Evolutionary conservation across 2,797 vertebrate genomes (phyloP).

Genomic region (Enteromius unitaeniatus): DNA sequence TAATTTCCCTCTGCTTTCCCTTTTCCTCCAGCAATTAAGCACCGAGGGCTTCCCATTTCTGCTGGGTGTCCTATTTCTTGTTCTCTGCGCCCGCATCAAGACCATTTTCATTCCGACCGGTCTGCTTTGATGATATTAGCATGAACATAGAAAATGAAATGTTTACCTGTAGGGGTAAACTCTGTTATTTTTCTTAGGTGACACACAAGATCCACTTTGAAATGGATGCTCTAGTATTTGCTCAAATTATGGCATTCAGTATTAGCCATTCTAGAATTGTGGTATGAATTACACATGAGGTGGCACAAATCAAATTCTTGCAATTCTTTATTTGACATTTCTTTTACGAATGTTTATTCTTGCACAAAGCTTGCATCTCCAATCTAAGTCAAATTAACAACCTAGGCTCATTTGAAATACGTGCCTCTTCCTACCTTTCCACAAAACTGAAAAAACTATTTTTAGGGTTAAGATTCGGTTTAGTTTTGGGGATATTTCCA

Average conservation of each 20-base stretch:
- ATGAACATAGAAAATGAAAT: slow-evolving; percentile 8
- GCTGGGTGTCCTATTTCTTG: slow-evolving; percentile 29
- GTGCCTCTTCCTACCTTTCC: no score
- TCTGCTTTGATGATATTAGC: slow-evolving; percentile 25
- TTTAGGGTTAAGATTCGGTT: no score
- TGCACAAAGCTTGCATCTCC: not conserved
- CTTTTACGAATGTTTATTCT: not conserved
- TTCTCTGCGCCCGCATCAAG: slow-evolving; percentile 24
- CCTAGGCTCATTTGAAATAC: no score
- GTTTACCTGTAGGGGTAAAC: slow-evolving; percentile 37
- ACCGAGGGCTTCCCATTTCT: slow-evolving; percentile 42
- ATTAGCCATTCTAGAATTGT: not conserved
- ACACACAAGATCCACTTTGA: slow-evolving; percentile 1
- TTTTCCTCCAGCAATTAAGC: slow-evolving; percentile 57
- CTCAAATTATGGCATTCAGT: not conserved
- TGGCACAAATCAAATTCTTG: not conserved
- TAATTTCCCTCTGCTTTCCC: slow-evolving; percentile 46
- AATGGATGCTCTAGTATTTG: not conserved
- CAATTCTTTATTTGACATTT: slow-evolving; percentile 3
- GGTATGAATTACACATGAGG: not conserved
- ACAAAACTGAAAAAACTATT: no score
- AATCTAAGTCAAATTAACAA: not conserved
- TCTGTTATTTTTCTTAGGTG: not conserved
- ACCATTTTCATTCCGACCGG: slow-evolving; percentile 1
- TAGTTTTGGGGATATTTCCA: no score